phyloP scores from a whole-genome alignment of 2,113 vertebrate species.

The Corythoichthys intestinalis region DNA sequence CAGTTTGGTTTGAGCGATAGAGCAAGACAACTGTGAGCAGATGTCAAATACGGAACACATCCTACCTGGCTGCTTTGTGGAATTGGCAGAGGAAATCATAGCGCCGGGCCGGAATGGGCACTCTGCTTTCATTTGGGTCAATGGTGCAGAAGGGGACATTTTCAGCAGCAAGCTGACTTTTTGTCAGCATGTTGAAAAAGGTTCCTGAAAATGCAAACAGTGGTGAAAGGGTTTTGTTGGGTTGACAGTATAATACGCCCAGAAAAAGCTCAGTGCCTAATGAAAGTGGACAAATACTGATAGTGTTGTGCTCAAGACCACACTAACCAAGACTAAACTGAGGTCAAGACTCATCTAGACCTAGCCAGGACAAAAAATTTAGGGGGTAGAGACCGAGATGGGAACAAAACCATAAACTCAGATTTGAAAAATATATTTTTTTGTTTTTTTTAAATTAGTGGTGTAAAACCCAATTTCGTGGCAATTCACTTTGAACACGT shows the following conservation, averaged over 20 bases:
- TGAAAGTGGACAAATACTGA: slow-evolving; percentile 10
- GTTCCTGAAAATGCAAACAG: slow-evolving; percentile 82
- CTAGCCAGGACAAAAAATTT: background rate
- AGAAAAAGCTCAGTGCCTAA: slow-evolving; percentile 32
- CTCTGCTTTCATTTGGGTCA: slow-evolving; percentile 94
- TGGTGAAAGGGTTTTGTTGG: slow-evolving; percentile 32
- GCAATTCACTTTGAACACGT: too few relatives aligned
- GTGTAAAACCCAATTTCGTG: too few relatives aligned
- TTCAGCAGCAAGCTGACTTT: slow-evolving; percentile 87
- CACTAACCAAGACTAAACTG: too few relatives aligned
- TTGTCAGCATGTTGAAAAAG: slow-evolving; percentile 92
- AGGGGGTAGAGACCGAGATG: too few relatives aligned
- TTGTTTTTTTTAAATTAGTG: too few relatives aligned
- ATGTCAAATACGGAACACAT: slow-evolving; percentile 63
- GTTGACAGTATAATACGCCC: slow-evolving; percentile 27
- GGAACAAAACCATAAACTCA: too few relatives aligned
- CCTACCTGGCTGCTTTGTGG: slow-evolving; percentile 90
- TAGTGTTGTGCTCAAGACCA: too few relatives aligned
- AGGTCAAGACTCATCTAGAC: too few relatives aligned
- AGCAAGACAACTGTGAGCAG: slow-evolving; percentile 29
- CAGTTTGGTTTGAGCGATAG: slow-evolving; percentile 41
- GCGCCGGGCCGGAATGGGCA: slow-evolving; percentile 89
- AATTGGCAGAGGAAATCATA: slow-evolving; percentile 90
- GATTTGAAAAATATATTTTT: too few relatives aligned
- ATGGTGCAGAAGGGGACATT: slow-evolving; percentile 96